phyloP scores from a whole-genome alignment of 2,113 vertebrate genomes.

The Scopus umbretta region DNA sequence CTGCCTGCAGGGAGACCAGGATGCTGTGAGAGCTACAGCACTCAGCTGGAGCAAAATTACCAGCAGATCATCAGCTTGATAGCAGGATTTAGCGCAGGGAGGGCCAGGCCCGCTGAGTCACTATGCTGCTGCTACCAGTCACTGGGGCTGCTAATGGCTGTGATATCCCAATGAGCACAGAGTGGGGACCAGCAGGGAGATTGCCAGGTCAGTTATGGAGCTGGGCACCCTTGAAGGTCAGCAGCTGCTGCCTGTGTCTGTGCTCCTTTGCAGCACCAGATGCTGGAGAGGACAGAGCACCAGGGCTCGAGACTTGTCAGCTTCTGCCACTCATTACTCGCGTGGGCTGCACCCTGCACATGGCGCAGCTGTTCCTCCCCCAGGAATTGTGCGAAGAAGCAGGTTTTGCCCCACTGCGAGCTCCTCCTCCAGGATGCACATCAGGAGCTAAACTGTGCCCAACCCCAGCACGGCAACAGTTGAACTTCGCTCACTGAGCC shows the following conservation, averaged over 20 bases:
- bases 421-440: background rate
- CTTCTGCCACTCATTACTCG: background rate
- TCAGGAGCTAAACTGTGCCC: background rate
- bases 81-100: background rate
- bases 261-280: background rate
- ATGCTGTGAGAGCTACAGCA: slow-evolving; percentile 39
- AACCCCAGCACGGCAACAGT: background rate
- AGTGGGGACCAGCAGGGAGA: background rate
- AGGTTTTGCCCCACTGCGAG: fast-evolving
- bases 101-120: background rate
- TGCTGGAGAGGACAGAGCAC: background rate
- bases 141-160: background rate
- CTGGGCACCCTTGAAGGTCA: background rate
- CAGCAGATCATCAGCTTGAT: slow-evolving; percentile 46
- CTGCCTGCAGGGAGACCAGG: slow-evolving; percentile 52
- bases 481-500: background rate
- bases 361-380: fast-evolving
- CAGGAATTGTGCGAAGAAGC: background rate
- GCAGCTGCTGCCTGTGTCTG: background rate
- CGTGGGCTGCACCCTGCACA: background rate
- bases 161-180: background rate
- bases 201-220: background rate
- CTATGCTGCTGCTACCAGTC: background rate
- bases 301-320: fast-evolving
- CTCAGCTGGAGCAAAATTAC: slow-evolving; percentile 25